Evolutionary conservation across 37 sponge, comb jelly and placozoan species (phyloP), one percentile per base, ranked within the genome.

Genomic region (Halichondria panicea): DNA sequence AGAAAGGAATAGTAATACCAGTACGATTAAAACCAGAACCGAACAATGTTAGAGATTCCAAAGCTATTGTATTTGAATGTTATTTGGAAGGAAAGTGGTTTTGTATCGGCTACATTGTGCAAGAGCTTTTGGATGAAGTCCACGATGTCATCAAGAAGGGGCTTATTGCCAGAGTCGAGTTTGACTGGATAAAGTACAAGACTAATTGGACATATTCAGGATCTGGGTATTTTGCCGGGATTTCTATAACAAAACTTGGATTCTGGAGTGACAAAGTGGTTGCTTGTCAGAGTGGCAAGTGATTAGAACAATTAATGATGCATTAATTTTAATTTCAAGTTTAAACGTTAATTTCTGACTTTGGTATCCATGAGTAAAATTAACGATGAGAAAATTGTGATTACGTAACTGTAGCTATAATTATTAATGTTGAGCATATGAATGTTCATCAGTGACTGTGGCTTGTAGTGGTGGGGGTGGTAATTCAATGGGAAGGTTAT

Each of bases 401-500:
- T 31, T 65, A 38, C 28, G 32, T 28, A 33, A 48, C 11, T 15
- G 15, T 18, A 48, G 15, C 15, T 11, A 18, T 48, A 48, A 11
- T 48, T 48, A 11, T 48, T 48, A 15, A 48, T 18, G 11, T 8
- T 8, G 5, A 48, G 11, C 13, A 18, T 48, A 11, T 18, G 52
- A 18, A 15, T 48, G 52, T 48, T 18, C 52, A 48, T 48, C 52
- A 48, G 52, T 11, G 52, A 18, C 13, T 48, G 52, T 15, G 11
- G 13, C 52, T 7, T 11, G 6, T 24, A 27, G n/a, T 8, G 60
- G 60, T 21, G 25, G 60, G 11, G 52, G 52, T 48, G 52, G 52
- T 48, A 48, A 15, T 48, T 48, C 52, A 48, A 58, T 27, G 8
- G 60, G 60, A n/a, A 58, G 25, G n/a, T 58, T 58, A n/a, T 58